These are phyloP conservation scores for Stictonetta naevosa DNA, from an alignment of 2,113 vertebrate species.

Conservation along the genomic window DNA sequence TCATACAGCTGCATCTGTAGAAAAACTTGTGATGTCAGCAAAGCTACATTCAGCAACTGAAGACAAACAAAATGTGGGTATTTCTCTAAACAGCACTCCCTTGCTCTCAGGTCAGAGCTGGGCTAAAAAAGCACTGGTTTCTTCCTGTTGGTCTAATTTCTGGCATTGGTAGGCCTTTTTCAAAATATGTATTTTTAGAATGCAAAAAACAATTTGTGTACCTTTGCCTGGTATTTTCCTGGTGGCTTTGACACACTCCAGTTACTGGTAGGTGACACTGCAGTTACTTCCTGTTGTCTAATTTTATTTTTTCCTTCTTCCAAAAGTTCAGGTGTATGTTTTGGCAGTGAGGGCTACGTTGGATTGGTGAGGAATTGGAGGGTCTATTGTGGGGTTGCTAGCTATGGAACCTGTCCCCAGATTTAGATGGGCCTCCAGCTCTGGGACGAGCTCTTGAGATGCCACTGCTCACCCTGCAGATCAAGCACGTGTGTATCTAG, in stretches of 20 bases:
- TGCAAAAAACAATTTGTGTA: rapidly evolving
- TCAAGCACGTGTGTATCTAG: rapidly evolving
- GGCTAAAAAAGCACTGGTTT: neutral
- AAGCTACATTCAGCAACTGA: neutral
- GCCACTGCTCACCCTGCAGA: neutral
- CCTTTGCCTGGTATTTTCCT: neutral
- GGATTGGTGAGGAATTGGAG: slow-evolving; percentile 55
- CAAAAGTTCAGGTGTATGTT: slow-evolving; percentile 51
- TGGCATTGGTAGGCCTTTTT: neutral
- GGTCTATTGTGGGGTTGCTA: slow-evolving; percentile 63
- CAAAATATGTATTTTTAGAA: neutral
- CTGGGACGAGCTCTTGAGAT: neutral
- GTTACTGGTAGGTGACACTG: too few relatives aligned
- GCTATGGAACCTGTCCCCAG: slow-evolving; percentile 33
- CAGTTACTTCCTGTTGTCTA: neutral
- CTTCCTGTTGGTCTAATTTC: neutral
- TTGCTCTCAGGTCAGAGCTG: neutral
- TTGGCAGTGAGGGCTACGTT: slow-evolving; percentile 65
- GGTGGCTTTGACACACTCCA: neutral
- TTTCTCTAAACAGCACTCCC: neutral
- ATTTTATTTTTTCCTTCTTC: neutral
- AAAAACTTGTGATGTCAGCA: neutral
- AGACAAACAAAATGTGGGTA: neutral
- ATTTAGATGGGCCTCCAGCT: neutral
- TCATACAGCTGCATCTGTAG: rapidly evolving